Evolutionary conservation across 2,888 invertebrate genomes (phyloP).

Genomic region (Athalia cordata): DNA sequence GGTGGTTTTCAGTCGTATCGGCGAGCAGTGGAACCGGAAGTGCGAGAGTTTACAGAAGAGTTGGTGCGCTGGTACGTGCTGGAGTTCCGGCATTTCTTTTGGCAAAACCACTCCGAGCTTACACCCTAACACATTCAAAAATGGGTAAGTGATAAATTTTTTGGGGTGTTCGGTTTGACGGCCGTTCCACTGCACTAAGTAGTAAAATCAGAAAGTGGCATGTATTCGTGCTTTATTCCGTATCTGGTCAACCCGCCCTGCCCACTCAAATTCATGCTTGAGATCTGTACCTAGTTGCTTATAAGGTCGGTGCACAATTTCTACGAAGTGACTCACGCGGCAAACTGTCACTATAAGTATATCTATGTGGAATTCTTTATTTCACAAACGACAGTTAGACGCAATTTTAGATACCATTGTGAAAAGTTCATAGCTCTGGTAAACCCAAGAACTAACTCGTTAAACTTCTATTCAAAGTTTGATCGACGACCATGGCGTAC

Average conservation of each 20-base stretch:
- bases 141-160: slow-evolving; percentile 62
- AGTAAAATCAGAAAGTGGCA: background rate
- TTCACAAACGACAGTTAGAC: slow-evolving; percentile 26
- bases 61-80: slow-evolving; percentile 68
- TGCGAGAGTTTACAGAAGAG: slow-evolving; percentile 68
- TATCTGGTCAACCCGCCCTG: slow-evolving; percentile 16
- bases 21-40: slow-evolving; percentile 68
- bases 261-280: slow-evolving; percentile 33
- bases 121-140: slow-evolving; percentile 70
- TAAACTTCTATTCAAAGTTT: slow-evolving; percentile 39
- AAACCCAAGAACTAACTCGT: slow-evolving; percentile 27
- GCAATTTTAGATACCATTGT: slow-evolving; percentile 39
- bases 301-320: slow-evolving; percentile 39
- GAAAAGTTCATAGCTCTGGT: slow-evolving; percentile 27
- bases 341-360: no score
- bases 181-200: no score
- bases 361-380: slow-evolving; percentile 18
- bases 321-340: slow-evolving; percentile 33
- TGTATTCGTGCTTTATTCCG: slow-evolving; percentile 26
- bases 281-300: slow-evolving; percentile 27
- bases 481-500: slow-evolving; percentile 4
- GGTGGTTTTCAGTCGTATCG: slow-evolving; percentile 70
- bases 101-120: slow-evolving; percentile 68
- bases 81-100: slow-evolving; percentile 69
- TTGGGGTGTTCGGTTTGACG: background rate